Evolutionary conservation across 2,113 vertebrate genomes (phyloP), one percentile per base, ranked within the genome.

Genomic region (Saguinus midas): DNA sequence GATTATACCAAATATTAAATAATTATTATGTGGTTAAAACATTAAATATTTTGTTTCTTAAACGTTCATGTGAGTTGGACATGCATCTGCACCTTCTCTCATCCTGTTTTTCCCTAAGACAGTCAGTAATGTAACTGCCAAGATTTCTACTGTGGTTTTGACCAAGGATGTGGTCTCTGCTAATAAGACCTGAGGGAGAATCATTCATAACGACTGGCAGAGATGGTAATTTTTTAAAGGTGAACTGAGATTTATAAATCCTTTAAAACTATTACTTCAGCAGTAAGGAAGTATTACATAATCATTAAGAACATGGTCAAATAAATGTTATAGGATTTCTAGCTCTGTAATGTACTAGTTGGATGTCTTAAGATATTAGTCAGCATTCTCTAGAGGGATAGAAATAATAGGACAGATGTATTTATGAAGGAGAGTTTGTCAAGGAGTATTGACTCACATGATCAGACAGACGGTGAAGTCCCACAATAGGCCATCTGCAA

Each of bases 121-220:
- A 21, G 10, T 76, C 0, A 1, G 6, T 32, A 55, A 18, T 17
- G 10, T 9, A 5, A 2, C 8, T 37, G 23, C 48, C 50, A 79
- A 9, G 32, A 0, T 14, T 50, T 25, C 27, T 2, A 48, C 16
- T 12, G 11, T 9, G 6, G n/a, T 66, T 85, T 37, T 75, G 79
- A 78, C 55, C 66, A 45, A 16, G 52, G 73, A 48, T 82, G 8
- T 97, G 78, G 78, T 88, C 43, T 88, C 66, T 37, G 29, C 16
- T 87, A 45, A 85, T 61, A 50, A 78, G 43, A 64, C 16, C 37
- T 83, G n/a, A 80, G n/a, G 79, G 32, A 89, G 37, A 57, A 50
- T 81, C 9, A 32, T 61, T 94, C 43, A 85, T 50, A 14, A 75
- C 66, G 20, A 52, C 1, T 50, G 35, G 78, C 75, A 88, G 50